Conservation (phyloP, 2,113 vertebrate genomes). For the Arenaria interpres region DNA sequence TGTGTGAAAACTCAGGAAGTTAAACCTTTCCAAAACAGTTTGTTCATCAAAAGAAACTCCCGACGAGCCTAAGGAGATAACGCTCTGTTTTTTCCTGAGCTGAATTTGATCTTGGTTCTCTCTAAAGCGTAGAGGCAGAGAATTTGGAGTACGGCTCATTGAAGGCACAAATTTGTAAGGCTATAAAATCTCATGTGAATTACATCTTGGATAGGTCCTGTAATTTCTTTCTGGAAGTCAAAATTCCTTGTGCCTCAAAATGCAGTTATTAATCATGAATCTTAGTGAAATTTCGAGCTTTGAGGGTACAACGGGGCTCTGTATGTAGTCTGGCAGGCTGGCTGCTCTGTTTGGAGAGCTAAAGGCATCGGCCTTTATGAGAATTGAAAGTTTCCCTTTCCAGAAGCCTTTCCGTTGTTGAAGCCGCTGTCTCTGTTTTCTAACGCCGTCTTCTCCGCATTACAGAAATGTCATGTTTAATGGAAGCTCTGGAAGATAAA, state of each 20-base stretch:
- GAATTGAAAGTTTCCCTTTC: background rate
- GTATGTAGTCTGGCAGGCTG: background rate
- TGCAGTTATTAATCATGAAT: background rate
- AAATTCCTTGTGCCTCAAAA: background rate
- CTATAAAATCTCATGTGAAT: background rate
- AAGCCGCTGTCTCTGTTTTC: background rate
- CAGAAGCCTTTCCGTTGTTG: background rate
- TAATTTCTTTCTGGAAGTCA: background rate
- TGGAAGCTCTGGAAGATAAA: constrained; percentile 96
- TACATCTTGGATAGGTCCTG: background rate
- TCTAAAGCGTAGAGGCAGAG: background rate
- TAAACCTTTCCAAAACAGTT: background rate
- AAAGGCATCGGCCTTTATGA: background rate
- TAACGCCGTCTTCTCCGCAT: background rate
- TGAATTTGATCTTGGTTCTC: background rate
- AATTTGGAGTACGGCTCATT: background rate
- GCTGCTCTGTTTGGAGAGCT: background rate
- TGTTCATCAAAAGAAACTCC: background rate
- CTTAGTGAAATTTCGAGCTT: background rate
- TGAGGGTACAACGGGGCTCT: background rate
- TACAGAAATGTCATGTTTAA: constrained; percentile 97
- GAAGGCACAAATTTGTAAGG: background rate
- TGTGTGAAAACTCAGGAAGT: background rate
- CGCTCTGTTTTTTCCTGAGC: background rate
- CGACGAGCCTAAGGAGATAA: background rate